These are phyloP conservation scores for Lagenorhynchus albirostris DNA, from an alignment of 2,113 vertebrate species.

Conservation along the genomic window DNA sequence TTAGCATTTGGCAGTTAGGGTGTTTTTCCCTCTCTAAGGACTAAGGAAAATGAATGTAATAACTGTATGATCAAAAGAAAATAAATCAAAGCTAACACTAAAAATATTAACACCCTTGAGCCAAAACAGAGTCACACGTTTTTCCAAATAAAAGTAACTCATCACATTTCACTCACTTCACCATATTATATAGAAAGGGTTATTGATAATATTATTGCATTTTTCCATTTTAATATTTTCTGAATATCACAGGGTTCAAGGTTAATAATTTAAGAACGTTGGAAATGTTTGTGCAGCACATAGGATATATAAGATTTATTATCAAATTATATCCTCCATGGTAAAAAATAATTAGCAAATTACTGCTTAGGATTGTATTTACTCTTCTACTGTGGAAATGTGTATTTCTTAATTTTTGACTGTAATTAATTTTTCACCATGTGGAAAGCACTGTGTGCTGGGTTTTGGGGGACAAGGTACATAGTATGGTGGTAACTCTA, in stretches of 20 bases:
- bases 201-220: not conserved
- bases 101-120: constrained; percentile 49
- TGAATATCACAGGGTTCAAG: not conserved
- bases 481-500: not conserved
- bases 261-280: not conserved
- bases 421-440: not conserved
- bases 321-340: not conserved
- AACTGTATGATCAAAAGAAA: constrained; percentile 61
- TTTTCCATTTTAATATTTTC: not conserved
- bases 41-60: constrained; percentile 51
- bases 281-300: not conserved
- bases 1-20: constrained; percentile 43
- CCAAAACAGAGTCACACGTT: constrained; percentile 43
- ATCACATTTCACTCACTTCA: not conserved
- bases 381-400: not conserved
- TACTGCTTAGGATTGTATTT: not conserved
- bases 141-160: constrained; percentile 28
- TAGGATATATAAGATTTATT: not conserved
- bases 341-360: not conserved
- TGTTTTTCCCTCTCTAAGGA: constrained; percentile 44
- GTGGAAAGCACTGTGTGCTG: not conserved
- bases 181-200: not conserved
- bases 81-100: constrained; percentile 59
- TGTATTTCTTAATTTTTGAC: constrained; percentile 14
- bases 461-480: not conserved